Percentiles rank a stretch among this genome's conserved stretches.
Evolutionary conservation across 2,113 vertebrate genomes (phyloP).

Genomic region (Leucosticte australis): DNA sequence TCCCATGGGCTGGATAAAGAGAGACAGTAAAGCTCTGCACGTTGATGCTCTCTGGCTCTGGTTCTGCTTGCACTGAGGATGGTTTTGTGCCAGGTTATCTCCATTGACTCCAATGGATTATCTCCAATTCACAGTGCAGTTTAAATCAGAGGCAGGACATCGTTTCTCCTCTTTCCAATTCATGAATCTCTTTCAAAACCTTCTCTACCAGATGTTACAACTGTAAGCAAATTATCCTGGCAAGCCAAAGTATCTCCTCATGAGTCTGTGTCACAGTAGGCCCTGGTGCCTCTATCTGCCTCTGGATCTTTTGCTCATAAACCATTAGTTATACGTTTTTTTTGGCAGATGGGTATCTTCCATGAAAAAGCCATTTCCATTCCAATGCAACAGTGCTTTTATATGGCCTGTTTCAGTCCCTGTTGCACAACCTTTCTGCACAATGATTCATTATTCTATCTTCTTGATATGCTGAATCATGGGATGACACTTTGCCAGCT

Average conservation of each 20-base stretch:
- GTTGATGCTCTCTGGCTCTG: not conserved
- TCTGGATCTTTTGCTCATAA: constrained; percentile 47
- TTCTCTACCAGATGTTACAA: constrained; percentile 44
- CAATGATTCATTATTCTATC: constrained; percentile 52
- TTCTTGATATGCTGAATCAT: constrained; percentile 50
- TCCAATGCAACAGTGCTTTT: constrained; percentile 16
- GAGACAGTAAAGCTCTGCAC: not conserved
- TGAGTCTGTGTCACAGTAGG: constrained; percentile 43
- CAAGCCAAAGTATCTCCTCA: constrained; percentile 8
- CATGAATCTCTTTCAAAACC: constrained; percentile 26
- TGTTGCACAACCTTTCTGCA: constrained; percentile 2
- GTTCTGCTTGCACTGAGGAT: not conserved
- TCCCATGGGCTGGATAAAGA: not conserved
- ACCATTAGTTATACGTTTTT: constrained; percentile 7
- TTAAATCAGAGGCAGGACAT: constrained; percentile 18
- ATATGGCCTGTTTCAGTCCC: not conserved
- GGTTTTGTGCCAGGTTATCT: constrained; percentile 39
- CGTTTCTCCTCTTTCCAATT: constrained; percentile 23
- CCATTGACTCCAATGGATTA: not conserved
- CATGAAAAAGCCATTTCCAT: constrained; percentile 34
- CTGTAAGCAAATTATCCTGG: constrained; percentile 37
- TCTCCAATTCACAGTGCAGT: constrained; percentile 8
- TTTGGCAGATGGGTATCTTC: constrained; percentile 19
- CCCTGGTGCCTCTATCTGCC: not conserved
- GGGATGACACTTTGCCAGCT: constrained; percentile 31